Base-by-base conservation (phyloP, 2,888 invertebrate species). In the Ophion ventricosus region DNA sequence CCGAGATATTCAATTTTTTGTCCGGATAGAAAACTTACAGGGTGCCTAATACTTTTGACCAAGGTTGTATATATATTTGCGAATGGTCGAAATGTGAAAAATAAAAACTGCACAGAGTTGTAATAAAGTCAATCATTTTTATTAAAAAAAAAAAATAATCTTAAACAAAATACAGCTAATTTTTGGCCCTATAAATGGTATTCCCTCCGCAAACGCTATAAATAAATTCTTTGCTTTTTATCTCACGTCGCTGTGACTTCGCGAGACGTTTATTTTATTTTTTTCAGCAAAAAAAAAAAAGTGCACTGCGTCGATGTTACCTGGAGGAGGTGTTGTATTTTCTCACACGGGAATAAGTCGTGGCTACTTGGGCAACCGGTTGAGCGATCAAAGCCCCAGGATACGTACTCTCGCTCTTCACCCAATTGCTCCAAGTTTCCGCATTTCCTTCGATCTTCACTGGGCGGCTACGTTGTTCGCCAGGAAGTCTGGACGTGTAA, bases 291-390 rank as follows among this genome's bases (percentile, higher is more conserved):
- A 49, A 49, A 49, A 49, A 17, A 49, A 49, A 49, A 43, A 11
- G 17, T 17, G 2, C 49, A 49, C 49, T 17, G 17, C n/a, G 17
- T 4, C 61, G 14, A 8, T 14, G 57, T 83, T 66, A 72, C 14
- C 49, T 57, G 64, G 57, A 49, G 4, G 29, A 23, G n/a, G 43
- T 3, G 11, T 54, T 66, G 75, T 75, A 75, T 11, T 49, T 83
- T 29, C 75, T 59, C 29, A 83, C 72, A 64, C 29, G 74, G 8
- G 80, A 75, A 59, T 83, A 75, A 29, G 83, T 63, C 17, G 3
- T 49, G 3, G 69, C 75, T 5, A 59, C 49, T 57, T 75, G 56
- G 54, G 79, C 63, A 7, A 26, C 61, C 40, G 80, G 67, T 40
- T 49, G 23, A 17, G 8, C 43, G 11, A 61, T 43, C 40, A 69